phyloP scores from a whole-genome alignment of 2,888 invertebrate species.

The Vesta saturnalis region DNA sequence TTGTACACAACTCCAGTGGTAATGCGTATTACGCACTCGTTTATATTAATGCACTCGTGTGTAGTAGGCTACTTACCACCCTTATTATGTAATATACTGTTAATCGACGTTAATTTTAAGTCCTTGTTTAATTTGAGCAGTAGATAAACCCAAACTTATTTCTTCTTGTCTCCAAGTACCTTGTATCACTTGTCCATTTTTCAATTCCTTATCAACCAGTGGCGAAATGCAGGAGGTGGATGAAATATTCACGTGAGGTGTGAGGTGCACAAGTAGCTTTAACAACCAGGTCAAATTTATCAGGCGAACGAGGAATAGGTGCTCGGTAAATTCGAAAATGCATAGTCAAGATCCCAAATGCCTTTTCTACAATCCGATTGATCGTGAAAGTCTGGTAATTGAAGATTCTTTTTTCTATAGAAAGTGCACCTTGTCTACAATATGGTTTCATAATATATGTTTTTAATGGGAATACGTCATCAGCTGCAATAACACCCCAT shows the following conservation, averaged over 20 bases:
- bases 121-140: no score
- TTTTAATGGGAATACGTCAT: not conserved
- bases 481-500: not conserved
- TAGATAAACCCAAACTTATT: not conserved
- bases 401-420: not conserved
- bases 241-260: not conserved
- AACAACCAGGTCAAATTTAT: not conserved
- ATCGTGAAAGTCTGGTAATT: not conserved
- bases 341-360: not conserved
- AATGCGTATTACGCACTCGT: no score
- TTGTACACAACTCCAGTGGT: no score
- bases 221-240: not conserved
- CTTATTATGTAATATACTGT: no score
- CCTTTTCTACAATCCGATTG: not conserved
- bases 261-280: not conserved
- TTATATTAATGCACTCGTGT: no score
- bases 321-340: not conserved
- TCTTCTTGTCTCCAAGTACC: not conserved
- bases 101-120: no score
- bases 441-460: not conserved
- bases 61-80: no score
- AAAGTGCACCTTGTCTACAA: no score
- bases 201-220: not conserved
- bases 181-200: not conserved
- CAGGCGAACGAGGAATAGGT: not conserved